A percentile compares a stretch with the other conserved stretches of the same genome.
phyloP scores from a whole-genome alignment of 2,113 vertebrate species.

The Sigmodon hispidus region DNA sequence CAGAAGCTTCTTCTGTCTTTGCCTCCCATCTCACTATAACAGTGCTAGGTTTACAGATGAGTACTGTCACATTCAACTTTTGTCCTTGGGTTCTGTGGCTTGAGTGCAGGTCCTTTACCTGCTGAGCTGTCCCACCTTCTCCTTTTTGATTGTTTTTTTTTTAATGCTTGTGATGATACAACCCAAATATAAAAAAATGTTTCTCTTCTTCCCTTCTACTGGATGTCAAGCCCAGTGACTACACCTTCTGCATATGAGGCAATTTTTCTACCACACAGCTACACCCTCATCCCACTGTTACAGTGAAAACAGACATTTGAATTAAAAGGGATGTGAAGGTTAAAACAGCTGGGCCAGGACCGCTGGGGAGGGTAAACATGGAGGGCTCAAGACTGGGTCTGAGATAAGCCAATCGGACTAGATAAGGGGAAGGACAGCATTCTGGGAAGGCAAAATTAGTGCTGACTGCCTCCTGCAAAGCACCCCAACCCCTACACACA shows the following conservation, averaged over 20 bases:
- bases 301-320: background rate
- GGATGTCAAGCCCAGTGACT: background rate
- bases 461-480: background rate
- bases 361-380: background rate
- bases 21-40: background rate
- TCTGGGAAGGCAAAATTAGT: background rate
- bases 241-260: background rate
- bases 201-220: background rate
- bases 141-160: background rate
- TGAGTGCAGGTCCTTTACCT: background rate
- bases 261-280: background rate
- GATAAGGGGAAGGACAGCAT: background rate
- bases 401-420: background rate
- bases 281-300: background rate
- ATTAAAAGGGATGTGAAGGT: background rate
- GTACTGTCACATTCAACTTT: background rate
- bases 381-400: background rate
- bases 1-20: background rate
- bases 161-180: background rate
- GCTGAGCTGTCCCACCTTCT: background rate
- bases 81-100: background rate
- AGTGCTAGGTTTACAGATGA: background rate
- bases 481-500: no score
- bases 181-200: background rate
- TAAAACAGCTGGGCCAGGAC: background rate